phyloP scores from a whole-genome alignment of 2,797 vertebrate species.

The Scolopax rusticola region DNA sequence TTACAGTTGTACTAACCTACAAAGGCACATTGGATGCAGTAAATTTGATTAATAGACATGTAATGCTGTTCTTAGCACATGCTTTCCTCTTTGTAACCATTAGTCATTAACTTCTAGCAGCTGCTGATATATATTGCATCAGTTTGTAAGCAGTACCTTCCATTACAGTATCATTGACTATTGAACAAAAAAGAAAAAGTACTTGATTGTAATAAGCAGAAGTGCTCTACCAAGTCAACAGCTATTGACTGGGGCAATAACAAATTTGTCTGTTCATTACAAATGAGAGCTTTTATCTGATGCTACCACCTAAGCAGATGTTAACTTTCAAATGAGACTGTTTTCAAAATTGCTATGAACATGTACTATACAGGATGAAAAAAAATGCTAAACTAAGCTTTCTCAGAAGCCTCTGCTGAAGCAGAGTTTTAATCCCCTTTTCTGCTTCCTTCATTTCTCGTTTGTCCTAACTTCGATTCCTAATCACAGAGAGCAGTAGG shows the following conservation, averaged over 20 bases:
- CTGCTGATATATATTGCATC: slow-evolving; percentile 43
- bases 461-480: neutral
- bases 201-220: slow-evolving; percentile 45
- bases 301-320: slow-evolving; percentile 28
- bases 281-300: slow-evolving; percentile 15
- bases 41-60: slow-evolving; percentile 54
- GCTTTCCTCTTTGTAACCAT: slow-evolving; percentile 55
- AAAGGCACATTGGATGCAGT: slow-evolving; percentile 43
- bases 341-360: neutral
- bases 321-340: neutral
- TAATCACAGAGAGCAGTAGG: neutral
- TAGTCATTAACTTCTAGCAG: slow-evolving; percentile 55
- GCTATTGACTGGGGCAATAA: slow-evolving; percentile 40
- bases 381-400: neutral
- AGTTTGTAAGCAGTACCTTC: slow-evolving; percentile 63
- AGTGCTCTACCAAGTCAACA: slow-evolving; percentile 35
- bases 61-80: slow-evolving; percentile 61
- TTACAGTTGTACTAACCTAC: slow-evolving; percentile 47
- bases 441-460: slow-evolving; percentile 1
- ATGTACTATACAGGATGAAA: neutral
- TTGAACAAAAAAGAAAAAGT: slow-evolving; percentile 50
- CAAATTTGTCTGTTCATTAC: neutral
- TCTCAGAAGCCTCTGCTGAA: neutral
- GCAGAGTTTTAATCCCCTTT: neutral
- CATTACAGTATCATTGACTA: slow-evolving; percentile 59